A percentile compares a stretch with the other conserved stretches of the same genome.
Evolutionary conservation across 2,113 vertebrate genomes (phyloP).

Genomic region (Deroptyus accipitrinus): DNA sequence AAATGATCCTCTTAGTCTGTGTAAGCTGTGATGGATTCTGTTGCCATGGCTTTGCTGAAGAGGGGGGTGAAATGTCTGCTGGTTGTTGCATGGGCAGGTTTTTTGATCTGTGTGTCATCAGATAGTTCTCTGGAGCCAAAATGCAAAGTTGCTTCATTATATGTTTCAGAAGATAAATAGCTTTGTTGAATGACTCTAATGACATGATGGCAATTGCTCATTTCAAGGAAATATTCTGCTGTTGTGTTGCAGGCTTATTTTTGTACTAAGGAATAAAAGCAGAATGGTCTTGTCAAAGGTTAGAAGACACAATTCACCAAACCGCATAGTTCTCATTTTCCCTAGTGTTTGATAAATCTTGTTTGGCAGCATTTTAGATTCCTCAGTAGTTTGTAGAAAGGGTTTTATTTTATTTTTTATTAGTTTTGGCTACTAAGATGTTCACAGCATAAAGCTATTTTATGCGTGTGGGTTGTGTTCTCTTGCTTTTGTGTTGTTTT

Average conservation of each 20-base stretch:
- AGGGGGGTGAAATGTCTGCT: background rate
- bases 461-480: background rate
- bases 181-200: background rate
- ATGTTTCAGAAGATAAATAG: background rate
- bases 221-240: background rate
- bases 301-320: background rate
- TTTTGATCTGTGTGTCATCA: background rate
- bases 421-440: background rate
- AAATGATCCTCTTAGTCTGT: fast-evolving
- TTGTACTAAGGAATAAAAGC: background rate
- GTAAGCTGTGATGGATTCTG: fast-evolving
- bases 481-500: background rate
- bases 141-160: background rate
- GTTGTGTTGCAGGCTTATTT: background rate
- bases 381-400: background rate
- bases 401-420: background rate
- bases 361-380: background rate
- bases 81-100: background rate
- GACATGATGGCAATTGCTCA: background rate
- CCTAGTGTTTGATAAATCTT: background rate
- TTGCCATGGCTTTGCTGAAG: background rate
- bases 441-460: background rate
- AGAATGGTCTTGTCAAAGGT: background rate
- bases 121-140: background rate
- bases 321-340: background rate